phyloP scores from a whole-genome alignment of 2,797 vertebrate genomes.

The Microtus obscurus region DNA sequence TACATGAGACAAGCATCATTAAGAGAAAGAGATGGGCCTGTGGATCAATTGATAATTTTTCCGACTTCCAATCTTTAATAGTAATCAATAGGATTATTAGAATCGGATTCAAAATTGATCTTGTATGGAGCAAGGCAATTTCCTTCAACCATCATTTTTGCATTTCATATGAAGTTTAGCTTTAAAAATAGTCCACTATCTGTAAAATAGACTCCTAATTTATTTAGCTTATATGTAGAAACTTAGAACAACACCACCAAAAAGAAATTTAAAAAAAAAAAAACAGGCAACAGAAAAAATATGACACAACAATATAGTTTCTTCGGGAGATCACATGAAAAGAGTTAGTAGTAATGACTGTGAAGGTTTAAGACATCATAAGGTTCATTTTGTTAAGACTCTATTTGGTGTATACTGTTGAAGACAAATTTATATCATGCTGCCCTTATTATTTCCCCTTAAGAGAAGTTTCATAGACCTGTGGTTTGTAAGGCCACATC shows the following conservation, averaged over 20 bases:
- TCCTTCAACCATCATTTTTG: neutral
- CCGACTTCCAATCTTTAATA: too few relatives aligned
- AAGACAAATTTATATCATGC: neutral
- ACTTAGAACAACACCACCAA: neutral
- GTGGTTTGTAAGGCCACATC: neutral
- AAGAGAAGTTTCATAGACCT: neutral
- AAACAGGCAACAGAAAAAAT: neutral
- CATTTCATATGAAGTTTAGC: neutral
- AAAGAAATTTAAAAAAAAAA: neutral
- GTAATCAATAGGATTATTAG: conserved; percentile 3
- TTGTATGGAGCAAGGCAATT: neutral
- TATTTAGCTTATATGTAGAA: neutral
- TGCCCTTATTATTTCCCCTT: neutral
- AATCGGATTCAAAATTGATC: neutral
- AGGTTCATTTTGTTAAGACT: neutral
- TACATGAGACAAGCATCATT: too few relatives aligned
- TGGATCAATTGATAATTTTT: too few relatives aligned
- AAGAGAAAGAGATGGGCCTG: too few relatives aligned
- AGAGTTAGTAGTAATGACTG: neutral
- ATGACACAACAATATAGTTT: neutral
- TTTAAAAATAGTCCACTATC: neutral
- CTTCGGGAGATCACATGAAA: neutral
- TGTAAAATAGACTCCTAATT: neutral
- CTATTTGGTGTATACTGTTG: neutral
- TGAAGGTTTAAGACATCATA: neutral